Percentiles rank a stretch among this genome's conserved stretches.
Conservation (phyloP, 2,888 invertebrate species). For the Leptinotarsa juncta region DNA sequence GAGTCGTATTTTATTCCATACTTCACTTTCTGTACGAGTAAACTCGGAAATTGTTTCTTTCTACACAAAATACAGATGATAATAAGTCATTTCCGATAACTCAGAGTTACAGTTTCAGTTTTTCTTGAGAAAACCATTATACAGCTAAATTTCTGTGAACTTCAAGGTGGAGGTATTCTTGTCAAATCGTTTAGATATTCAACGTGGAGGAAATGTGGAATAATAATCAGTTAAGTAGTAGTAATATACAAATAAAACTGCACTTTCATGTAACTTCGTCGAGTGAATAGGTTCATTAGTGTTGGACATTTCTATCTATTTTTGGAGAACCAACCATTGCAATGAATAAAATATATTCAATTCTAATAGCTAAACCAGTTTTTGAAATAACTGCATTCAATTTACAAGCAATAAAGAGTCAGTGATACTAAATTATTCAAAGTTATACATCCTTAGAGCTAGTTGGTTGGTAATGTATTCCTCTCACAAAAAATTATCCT, state of each 20-base stretch:
- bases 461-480: background rate
- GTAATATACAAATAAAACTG: background rate
- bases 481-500: background rate
- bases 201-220: background rate
- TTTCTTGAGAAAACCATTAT: too few species aligned
- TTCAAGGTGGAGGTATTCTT: background rate
- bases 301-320: background rate
- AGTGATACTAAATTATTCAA: constrained; percentile 1
- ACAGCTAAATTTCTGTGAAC: too few species aligned
- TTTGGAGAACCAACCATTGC: background rate
- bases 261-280: background rate
- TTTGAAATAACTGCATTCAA: constrained; percentile 10
- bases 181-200: background rate
- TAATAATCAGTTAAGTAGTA: background rate
- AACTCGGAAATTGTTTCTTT: too few species aligned
- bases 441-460: background rate
- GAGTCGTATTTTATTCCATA: too few species aligned
- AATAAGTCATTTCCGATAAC: too few species aligned
- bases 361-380: constrained; percentile 9
- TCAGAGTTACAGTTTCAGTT: too few species aligned
- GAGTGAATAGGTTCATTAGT: constrained; percentile 5
- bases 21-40: too few species aligned
- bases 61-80: too few species aligned
- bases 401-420: background rate
- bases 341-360: background rate